These are phyloP conservation scores for Harmothoe impar DNA, from an alignment of 2,888 invertebrate species.

Conservation along the genomic window DNA sequence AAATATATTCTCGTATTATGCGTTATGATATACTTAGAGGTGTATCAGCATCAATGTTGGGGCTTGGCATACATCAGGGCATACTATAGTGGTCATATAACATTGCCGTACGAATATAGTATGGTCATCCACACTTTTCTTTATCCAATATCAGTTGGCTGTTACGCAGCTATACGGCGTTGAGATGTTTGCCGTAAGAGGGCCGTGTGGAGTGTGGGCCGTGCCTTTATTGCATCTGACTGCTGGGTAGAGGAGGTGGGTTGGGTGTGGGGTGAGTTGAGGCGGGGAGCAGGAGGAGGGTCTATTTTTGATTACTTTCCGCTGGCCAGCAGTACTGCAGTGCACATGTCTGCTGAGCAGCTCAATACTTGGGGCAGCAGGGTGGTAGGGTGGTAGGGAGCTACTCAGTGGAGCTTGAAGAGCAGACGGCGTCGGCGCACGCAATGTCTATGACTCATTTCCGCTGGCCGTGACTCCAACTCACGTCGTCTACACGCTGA, in stretches of 20 bases:
- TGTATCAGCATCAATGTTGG: too few species aligned
- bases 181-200: too few species aligned
- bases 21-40: too few species aligned
- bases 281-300: not conserved
- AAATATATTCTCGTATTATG: too few species aligned
- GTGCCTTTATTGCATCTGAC: too few species aligned
- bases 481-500: not conserved
- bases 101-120: too few species aligned
- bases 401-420: not conserved
- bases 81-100: too few species aligned
- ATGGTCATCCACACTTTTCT: not conserved
- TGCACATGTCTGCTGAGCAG: constrained; percentile 8
- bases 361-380: not conserved
- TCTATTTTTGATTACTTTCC: not conserved
- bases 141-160: not conserved
- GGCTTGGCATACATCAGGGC: too few species aligned
- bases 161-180: not conserved
- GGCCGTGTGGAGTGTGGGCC: too few species aligned
- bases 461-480: not conserved
- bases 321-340: not conserved
- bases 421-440: not conserved
- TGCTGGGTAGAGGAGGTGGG: too few species aligned
- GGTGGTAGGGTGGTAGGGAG: not conserved
- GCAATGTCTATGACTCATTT: constrained; percentile 14
- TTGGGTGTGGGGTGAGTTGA: not conserved